Percentiles rank a stretch among this genome's conserved stretches.
phyloP scores from a whole-genome alignment of 2,797 vertebrate genomes.

The Ataeniobius toweri region DNA sequence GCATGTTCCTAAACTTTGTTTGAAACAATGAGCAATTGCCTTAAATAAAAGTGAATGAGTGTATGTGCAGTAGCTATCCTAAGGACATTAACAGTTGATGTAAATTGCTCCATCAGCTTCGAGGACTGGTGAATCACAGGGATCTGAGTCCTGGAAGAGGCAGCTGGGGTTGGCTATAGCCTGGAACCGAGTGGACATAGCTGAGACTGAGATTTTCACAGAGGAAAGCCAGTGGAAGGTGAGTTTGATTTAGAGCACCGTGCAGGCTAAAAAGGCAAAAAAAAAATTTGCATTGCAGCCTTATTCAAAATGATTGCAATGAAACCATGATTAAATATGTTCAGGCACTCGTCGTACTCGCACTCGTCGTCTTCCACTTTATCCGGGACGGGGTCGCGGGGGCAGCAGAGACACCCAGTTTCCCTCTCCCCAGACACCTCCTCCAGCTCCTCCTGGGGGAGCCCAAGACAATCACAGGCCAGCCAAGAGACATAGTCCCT shows the following conservation, averaged over 20 bases:
- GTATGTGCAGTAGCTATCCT: not conserved
- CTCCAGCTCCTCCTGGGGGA: too few relatives aligned
- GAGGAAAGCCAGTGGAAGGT: slow-evolving; percentile 94
- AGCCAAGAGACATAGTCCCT: too few relatives aligned
- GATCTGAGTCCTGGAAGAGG: slow-evolving; percentile 83
- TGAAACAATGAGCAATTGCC: not conserved
- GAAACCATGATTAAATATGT: not conserved
- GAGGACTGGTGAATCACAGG: slow-evolving; percentile 76
- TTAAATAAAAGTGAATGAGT: not conserved
- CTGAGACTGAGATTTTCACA: slow-evolving; percentile 91
- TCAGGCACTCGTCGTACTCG: not conserved
- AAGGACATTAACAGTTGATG: not conserved
- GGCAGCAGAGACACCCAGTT: too few relatives aligned
- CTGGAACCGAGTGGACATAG: slow-evolving; percentile 96
- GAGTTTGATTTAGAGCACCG: not conserved
- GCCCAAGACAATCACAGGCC: too few relatives aligned
- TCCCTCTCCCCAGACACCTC: too few relatives aligned
- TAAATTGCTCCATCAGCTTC: slow-evolving; percentile 80
- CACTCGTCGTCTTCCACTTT: too few relatives aligned
- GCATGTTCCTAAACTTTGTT: too few relatives aligned
- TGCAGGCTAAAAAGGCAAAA: not conserved
- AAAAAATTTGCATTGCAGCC: not conserved
- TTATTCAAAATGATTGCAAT: not conserved
- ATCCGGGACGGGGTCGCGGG: too few relatives aligned
- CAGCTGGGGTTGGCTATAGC: slow-evolving; percentile 94